phyloP scores from a whole-genome alignment of 1,140 invertebrate genomes.

The Drosophila micromelanica region DNA sequence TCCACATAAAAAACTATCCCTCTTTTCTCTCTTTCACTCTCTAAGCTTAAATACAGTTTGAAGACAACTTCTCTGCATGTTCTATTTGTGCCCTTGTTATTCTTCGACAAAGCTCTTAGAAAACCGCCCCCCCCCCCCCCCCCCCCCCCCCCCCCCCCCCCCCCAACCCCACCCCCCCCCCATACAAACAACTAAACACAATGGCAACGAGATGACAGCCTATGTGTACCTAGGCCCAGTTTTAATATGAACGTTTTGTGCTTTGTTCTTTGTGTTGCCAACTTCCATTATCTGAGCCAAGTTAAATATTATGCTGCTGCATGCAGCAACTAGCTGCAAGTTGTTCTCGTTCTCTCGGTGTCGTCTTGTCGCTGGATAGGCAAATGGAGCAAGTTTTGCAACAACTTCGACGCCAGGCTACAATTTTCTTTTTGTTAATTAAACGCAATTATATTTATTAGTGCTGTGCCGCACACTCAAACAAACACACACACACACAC shows the following conservation, averaged over 20 bases:
- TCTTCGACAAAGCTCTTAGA: too few species aligned
- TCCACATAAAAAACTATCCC: too few species aligned
- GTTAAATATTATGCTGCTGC: conserved; percentile 50
- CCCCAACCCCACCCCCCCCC: too few species aligned
- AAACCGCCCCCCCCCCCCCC: too few species aligned
- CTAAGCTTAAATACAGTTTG: neutral
- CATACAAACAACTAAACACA: too few species aligned
- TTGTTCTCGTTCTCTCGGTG: conserved; percentile 14
- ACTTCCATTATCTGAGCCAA: conserved; percentile 55
- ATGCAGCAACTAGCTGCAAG: neutral
- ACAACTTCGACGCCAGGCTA: conserved; percentile 57
- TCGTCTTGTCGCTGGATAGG: conserved; percentile 2
- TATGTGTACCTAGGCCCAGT: conserved; percentile 10
- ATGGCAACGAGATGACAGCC: conserved; percentile 14
- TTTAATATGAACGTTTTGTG: conserved; percentile 22
- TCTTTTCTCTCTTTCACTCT: too few species aligned
- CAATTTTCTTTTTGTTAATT: conserved; percentile 75
- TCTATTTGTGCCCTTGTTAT: too few species aligned
- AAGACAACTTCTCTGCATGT: neutral
- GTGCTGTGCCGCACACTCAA: conserved; percentile 48
- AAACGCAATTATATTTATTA: conserved; percentile 79
- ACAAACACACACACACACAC: conserved; percentile 2
- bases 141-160: too few species aligned
- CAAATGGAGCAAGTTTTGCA: conserved; percentile 61
- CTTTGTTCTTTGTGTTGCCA: conserved; percentile 22